These are phyloP conservation scores for Eudemis profundana DNA, from an alignment of 2,888 invertebrate species.

Conservation along the genomic window DNA sequence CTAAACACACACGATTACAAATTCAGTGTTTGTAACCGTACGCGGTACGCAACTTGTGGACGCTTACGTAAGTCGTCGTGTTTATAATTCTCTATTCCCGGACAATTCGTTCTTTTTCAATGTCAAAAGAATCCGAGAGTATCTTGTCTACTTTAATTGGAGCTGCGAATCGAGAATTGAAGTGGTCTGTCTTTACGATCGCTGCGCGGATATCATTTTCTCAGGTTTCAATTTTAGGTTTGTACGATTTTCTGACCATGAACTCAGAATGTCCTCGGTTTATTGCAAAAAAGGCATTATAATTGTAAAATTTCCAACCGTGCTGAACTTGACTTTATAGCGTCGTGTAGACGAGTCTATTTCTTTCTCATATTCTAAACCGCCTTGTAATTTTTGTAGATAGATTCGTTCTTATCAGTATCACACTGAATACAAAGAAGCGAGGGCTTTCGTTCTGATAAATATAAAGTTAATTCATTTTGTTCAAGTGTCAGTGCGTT, in stretches of 20 bases:
- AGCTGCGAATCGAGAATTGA: neutral
- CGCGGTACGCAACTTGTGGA: conserved; percentile 19
- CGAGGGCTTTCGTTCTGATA: no score
- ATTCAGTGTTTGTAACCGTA: conserved; percentile 38
- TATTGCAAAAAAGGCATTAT: neutral
- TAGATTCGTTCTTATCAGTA: no score
- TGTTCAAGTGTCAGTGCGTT: conserved; percentile 11
- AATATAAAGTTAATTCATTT: conserved; percentile 9
- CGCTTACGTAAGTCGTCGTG: conserved; percentile 37
- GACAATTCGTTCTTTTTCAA: conserved; percentile 39
- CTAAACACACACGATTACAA: conserved; percentile 42
- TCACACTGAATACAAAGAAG: no score
- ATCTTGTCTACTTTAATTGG: conserved; percentile 12
- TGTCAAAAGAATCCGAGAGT: conserved; percentile 20
- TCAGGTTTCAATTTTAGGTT: conserved; percentile 3
- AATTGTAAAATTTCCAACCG: conserved; percentile 10
- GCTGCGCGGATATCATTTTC: conserved; percentile 1
- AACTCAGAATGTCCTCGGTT: conserved; percentile 7
- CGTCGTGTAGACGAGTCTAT: neutral
- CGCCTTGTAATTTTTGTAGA: no score
- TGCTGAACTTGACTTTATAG: neutral
- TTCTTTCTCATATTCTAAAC: neutral
- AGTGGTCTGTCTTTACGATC: neutral
- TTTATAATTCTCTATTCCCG: conserved; percentile 40
- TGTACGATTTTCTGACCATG: conserved; percentile 10